Conservation (phyloP, 1,140 invertebrate species). For the Solen grandis region DNA sequence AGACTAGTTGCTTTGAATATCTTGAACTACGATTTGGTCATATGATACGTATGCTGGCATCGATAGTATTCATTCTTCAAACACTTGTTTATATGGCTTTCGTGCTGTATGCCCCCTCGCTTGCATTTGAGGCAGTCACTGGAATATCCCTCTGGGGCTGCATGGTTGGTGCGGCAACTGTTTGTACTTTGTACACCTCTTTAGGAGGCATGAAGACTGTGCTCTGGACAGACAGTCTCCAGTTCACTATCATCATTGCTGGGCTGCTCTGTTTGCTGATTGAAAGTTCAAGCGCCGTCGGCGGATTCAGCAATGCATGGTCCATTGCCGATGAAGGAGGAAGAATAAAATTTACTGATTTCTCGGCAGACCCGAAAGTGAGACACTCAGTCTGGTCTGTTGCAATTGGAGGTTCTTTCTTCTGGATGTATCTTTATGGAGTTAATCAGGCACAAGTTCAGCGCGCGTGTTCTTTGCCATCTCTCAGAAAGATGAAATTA, state of each 20-base stretch:
- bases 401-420: no score
- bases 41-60: slow-evolving; percentile 59
- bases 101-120: slow-evolving; percentile 28
- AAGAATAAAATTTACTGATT: slow-evolving; percentile 1
- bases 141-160: slow-evolving; percentile 6
- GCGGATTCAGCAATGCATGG: slow-evolving; percentile 87
- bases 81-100: slow-evolving; percentile 80
- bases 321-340: slow-evolving; percentile 80
- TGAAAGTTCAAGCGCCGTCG: slow-evolving; percentile 86
- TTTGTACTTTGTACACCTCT: slow-evolving; percentile 28
- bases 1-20: slow-evolving; percentile 84
- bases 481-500: no score
- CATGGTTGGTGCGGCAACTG: slow-evolving; percentile 13
- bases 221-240: slow-evolving; percentile 92
- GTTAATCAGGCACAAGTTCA: no score
- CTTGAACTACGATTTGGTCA: slow-evolving; percentile 84
- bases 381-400: no score
- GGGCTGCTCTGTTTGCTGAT: slow-evolving; percentile 89
- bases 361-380: no score
- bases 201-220: slow-evolving; percentile 95
- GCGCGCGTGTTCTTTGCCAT: no score
- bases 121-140: slow-evolving; percentile 30
- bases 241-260: slow-evolving; percentile 90
- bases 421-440: no score
- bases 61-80: slow-evolving; percentile 68